phyloP scores from a whole-genome alignment of 1,140 invertebrate species.

The Armadillidium nasatum region DNA sequence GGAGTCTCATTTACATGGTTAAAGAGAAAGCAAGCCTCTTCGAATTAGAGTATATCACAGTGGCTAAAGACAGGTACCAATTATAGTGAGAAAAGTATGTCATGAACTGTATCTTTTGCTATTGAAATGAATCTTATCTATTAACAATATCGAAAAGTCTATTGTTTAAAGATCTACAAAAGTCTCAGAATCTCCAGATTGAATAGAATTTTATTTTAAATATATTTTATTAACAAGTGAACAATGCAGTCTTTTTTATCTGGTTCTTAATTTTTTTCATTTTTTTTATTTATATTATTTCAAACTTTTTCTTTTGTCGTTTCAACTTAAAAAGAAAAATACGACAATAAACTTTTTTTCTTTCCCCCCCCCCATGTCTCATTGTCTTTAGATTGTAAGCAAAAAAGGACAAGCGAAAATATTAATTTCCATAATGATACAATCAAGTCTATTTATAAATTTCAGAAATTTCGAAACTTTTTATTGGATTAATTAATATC shows the following conservation, averaged over 20 bases:
- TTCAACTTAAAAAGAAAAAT: not conserved
- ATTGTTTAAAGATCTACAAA: constrained; percentile 39
- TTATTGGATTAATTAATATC: no score
- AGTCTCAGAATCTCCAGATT: no score
- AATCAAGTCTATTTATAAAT: no score
- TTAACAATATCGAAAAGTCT: constrained; percentile 35
- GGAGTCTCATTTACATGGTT: constrained; percentile 43
- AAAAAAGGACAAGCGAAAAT: no score
- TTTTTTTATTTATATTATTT: not conserved
- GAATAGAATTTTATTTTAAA: no score
- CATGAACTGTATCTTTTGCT: constrained; percentile 39
- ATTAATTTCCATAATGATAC: no score
- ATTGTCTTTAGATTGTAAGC: no score
- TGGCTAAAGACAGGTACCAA: constrained; percentile 39
- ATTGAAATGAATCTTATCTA: constrained; percentile 44
- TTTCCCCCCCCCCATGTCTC: not conserved
- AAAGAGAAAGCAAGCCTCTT: constrained; percentile 40
- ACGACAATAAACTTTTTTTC: not conserved
- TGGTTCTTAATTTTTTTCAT: not conserved
- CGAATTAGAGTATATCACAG: constrained; percentile 40
- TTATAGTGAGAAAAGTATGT: constrained; percentile 41
- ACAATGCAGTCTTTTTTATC: constrained; percentile 3
- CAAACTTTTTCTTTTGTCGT: not conserved
- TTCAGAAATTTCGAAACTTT: no score
- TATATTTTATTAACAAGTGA: not conserved